A percentile compares a stretch with the other conserved stretches of the same genome.
These are phyloP conservation scores for Hybos culiciformis DNA, from an alignment of 2,888 invertebrate species.

Conservation along the genomic window DNA sequence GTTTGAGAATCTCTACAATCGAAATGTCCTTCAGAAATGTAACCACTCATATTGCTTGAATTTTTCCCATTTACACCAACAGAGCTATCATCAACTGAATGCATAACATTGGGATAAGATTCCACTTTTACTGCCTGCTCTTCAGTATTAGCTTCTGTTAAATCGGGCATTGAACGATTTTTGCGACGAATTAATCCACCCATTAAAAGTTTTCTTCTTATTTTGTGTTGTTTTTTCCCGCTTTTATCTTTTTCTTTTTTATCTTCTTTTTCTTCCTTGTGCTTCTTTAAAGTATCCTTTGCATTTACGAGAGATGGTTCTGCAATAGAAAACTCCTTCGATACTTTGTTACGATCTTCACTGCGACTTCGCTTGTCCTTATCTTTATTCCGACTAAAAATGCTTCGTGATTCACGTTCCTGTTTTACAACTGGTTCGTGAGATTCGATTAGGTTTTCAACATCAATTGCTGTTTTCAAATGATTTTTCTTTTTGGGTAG, in stretches of 20 bases:
- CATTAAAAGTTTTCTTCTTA: constrained; percentile 74
- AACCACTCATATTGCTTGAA: constrained; percentile 55
- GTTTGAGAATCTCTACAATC: constrained; percentile 51
- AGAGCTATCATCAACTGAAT: constrained; percentile 60
- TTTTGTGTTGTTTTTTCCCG: constrained; percentile 82
- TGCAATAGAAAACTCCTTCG: constrained; percentile 56
- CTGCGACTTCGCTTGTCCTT: constrained; percentile 70
- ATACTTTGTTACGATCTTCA: constrained; percentile 69
- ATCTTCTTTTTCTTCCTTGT: constrained; percentile 47
- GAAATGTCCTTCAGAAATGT: constrained; percentile 75
- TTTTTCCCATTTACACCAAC: constrained; percentile 46
- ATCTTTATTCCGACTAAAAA: constrained; percentile 54
- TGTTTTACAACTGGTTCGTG: constrained; percentile 47
- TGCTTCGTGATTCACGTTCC: constrained; percentile 53
- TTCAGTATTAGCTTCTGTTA: constrained; percentile 59
- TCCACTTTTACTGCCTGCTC: constrained; percentile 22
- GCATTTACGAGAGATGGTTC: constrained; percentile 41
- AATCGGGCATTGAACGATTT: constrained; percentile 83
- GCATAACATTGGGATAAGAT: constrained; percentile 34
- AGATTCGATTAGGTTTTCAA: constrained; percentile 56
- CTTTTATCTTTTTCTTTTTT: constrained; percentile 57
- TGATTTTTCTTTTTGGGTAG: constrained; percentile 73
- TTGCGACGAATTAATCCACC: constrained; percentile 77
- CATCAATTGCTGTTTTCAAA: constrained; percentile 39
- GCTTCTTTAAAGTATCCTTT: constrained; percentile 40